Evolutionary conservation across 30 jellyfish, hydroid and myxozoan species (phyloP).

Genomic region (Catostylus mosaicus): DNA sequence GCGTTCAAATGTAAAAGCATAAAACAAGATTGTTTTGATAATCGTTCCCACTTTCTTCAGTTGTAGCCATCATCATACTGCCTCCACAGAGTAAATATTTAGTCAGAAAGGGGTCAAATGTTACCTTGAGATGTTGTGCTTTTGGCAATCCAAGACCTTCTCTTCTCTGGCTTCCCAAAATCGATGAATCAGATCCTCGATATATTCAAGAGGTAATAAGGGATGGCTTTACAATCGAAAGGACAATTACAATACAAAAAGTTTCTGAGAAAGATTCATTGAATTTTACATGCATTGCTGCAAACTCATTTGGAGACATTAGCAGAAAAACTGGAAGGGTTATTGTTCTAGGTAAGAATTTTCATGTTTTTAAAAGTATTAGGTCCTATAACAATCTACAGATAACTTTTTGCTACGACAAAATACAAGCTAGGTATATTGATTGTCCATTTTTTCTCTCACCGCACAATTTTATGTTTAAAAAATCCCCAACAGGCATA

Average conservation of each 20-base stretch:
- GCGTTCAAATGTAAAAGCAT: too few relatives aligned
- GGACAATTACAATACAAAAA: slow-evolving; percentile 8
- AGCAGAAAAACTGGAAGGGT: slow-evolving; percentile 27
- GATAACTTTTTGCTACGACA: too few relatives aligned
- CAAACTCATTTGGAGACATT: slow-evolving; percentile 17
- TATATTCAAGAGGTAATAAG: not conserved
- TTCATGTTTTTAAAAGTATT: not conserved
- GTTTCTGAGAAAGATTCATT: slow-evolving; percentile 28
- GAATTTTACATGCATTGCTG: slow-evolving; percentile 42
- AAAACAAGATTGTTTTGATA: too few relatives aligned
- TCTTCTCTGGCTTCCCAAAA: slow-evolving; percentile 37
- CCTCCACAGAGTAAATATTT: slow-evolving; percentile 24
- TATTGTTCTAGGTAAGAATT: slow-evolving; percentile 30
- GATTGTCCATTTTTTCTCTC: too few relatives aligned
- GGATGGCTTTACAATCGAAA: slow-evolving; percentile 28
- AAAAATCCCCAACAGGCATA: too few relatives aligned
- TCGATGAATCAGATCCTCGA: slow-evolving; percentile 3
- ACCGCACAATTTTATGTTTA: too few relatives aligned
- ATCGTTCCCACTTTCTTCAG: slow-evolving; percentile 21
- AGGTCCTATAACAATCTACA: too few relatives aligned
- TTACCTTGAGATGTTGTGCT: slow-evolving; percentile 43
- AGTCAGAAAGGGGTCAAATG: slow-evolving; percentile 38
- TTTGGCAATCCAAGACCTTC: slow-evolving; percentile 68
- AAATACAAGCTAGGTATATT: too few relatives aligned
- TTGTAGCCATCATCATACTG: slow-evolving; percentile 31